Conservation (phyloP, 2,797 vertebrate species). For the Micropoecilia bifurca region DNA sequence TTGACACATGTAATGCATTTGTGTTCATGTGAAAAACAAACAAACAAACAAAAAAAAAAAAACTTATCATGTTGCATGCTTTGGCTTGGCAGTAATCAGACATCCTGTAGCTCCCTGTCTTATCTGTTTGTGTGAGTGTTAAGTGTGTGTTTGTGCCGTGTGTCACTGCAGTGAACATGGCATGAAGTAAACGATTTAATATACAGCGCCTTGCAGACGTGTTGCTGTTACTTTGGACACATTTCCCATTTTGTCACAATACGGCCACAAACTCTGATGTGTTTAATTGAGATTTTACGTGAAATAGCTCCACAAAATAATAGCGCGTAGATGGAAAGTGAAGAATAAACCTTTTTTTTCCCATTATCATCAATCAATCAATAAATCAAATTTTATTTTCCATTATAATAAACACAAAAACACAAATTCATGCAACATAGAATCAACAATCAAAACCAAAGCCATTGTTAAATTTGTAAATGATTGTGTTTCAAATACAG, state of each 20-base stretch:
- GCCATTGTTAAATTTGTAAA: too few species aligned
- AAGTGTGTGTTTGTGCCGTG: constrained; percentile 40
- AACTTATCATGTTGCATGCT: constrained; percentile 79
- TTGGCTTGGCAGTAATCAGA: constrained; percentile 76
- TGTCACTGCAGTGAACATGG: constrained; percentile 33
- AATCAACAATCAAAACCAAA: too few species aligned
- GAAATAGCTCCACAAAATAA: background rate
- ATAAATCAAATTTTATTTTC: too few species aligned
- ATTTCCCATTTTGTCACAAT: background rate
- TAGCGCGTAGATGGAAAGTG: background rate
- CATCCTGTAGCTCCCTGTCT: constrained; percentile 63
- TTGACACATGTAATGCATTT: constrained; percentile 78
- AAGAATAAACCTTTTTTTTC: background rate
- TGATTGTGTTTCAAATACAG: too few species aligned
- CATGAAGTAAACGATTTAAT: constrained; percentile 18
- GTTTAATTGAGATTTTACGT: background rate
- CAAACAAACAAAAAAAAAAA: constrained; percentile 46
- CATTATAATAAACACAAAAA: too few species aligned
- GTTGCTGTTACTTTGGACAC: background rate
- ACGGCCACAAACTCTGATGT: background rate
- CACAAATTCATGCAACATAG: too few species aligned
- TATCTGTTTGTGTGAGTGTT: constrained; percentile 45
- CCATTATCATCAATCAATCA: too few species aligned
- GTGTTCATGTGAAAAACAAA: constrained; percentile 77
- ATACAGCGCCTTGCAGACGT: constrained; percentile 6